Percentiles rank a stretch among this genome's conserved stretches.
These are phyloP conservation scores for Epinephelus lanceolatus DNA, from an alignment of 2,113 vertebrate species.

Conservation along the genomic window DNA sequence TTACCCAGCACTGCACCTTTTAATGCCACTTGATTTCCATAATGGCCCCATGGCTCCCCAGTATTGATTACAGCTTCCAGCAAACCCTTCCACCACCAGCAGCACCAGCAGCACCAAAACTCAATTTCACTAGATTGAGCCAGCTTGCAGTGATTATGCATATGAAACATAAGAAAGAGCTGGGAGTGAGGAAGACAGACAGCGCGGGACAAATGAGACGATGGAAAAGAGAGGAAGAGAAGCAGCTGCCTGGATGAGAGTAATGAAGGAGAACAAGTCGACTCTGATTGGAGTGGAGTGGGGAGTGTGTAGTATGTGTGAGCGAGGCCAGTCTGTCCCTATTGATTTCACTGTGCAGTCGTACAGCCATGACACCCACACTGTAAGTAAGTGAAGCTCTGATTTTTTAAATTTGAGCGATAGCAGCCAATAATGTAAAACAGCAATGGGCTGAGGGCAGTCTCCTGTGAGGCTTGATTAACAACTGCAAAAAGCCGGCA, in stretches of 20 bases:
- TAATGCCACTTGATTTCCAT: slow-evolving; percentile 76
- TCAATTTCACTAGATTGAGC: slow-evolving; percentile 77
- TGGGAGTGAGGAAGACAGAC: slow-evolving; percentile 16
- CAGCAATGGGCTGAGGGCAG: neutral
- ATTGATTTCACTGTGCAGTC: slow-evolving; percentile 45
- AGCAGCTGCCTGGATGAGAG: slow-evolving; percentile 73
- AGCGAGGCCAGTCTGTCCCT: slow-evolving; percentile 20
- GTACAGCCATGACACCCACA: slow-evolving; percentile 28
- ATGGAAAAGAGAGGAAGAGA: slow-evolving; percentile 42
- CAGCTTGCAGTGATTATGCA: slow-evolving; percentile 73
- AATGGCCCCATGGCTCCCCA: slow-evolving; percentile 65
- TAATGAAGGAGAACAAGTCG: slow-evolving; percentile 75
- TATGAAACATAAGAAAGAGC: slow-evolving; percentile 55
- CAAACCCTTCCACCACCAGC: slow-evolving; percentile 34
- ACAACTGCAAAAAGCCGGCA: neutral
- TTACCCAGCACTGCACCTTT: slow-evolving; percentile 32
- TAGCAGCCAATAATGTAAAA: slow-evolving; percentile 41
- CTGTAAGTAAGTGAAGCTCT: slow-evolving; percentile 31
- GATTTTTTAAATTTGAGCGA: slow-evolving; percentile 40
- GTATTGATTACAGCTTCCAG: slow-evolving; percentile 76
- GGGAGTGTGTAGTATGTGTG: slow-evolving; percentile 39
- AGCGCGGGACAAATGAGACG: slow-evolving; percentile 50
- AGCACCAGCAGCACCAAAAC: slow-evolving; percentile 65
- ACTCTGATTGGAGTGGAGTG: slow-evolving; percentile 74
- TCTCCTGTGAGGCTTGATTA: neutral